A percentile compares a stretch with the other conserved stretches of the same genome.
Evolutionary conservation across 1,140 invertebrate species (phyloP).

Genomic region (Scaptomyza pallida): DNA sequence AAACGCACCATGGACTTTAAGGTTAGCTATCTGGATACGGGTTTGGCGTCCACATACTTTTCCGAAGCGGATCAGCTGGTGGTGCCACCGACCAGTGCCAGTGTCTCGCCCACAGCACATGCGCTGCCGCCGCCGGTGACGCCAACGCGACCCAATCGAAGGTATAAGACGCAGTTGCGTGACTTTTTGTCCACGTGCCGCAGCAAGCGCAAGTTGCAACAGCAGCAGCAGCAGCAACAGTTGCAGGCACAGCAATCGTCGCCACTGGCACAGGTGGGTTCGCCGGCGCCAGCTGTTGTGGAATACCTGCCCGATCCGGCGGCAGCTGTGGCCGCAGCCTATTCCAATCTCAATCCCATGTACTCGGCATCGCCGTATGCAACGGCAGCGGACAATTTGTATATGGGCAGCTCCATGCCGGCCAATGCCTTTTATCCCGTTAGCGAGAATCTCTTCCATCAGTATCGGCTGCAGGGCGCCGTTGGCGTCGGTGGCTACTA

Average conservation of each 20-base stretch:
- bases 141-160: constrained; percentile 91
- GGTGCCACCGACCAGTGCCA: constrained; percentile 84
- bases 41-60: constrained; percentile 94
- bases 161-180: constrained; percentile 96
- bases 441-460: constrained; percentile 93
- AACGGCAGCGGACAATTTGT: constrained; percentile 87
- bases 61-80: constrained; percentile 93
- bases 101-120: constrained; percentile 79
- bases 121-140: constrained; percentile 86
- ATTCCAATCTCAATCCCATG: constrained; percentile 92
- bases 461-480: constrained; percentile 89
- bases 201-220: constrained; percentile 92
- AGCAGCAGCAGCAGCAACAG: constrained; percentile 84
- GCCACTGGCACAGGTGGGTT: constrained; percentile 82
- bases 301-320: constrained; percentile 89
- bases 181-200: constrained; percentile 96
- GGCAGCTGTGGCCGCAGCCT: constrained; percentile 90
- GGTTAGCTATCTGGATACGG: constrained; percentile 96
- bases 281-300: constrained; percentile 85
- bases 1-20: constrained; percentile 99
- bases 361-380: constrained; percentile 87
- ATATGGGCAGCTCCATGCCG: constrained; percentile 87
- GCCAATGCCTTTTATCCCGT: constrained; percentile 90
- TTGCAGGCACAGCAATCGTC: constrained; percentile 66
- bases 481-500: constrained; percentile 88